Conservation (phyloP, 2,888 invertebrate species). For the Agriotes lineatus region DNA sequence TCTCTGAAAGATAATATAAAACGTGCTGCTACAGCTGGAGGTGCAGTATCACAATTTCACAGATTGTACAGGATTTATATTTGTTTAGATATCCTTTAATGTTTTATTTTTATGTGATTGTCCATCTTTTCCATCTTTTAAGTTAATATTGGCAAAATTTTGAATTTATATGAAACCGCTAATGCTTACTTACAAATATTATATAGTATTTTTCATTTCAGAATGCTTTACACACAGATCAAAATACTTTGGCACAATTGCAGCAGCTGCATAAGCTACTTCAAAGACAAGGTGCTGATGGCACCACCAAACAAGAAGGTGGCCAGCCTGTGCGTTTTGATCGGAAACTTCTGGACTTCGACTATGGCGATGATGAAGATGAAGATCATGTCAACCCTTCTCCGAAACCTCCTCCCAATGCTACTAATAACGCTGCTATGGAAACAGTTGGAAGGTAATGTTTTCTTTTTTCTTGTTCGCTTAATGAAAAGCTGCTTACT, state of each 20-base stretch:
- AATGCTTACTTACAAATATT: too few species aligned
- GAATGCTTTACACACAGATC: conserved; percentile 53
- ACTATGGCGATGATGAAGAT: conserved; percentile 94
- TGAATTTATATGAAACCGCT: too few species aligned
- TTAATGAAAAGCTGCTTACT: too few species aligned
- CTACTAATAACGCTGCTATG: conserved; percentile 44
- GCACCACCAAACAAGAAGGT: conserved; percentile 60
- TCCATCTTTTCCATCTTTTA: too few species aligned
- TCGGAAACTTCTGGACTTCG: conserved; percentile 88
- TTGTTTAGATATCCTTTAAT: too few species aligned
- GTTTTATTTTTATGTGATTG: too few species aligned
- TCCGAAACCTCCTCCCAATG: conserved; percentile 61
- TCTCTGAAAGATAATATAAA: too few species aligned
- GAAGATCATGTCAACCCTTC: conserved; percentile 69
- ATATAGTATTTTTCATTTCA: conserved; percentile 48
- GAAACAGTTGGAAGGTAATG: conserved; percentile 53
- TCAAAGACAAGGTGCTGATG: conserved; percentile 58
- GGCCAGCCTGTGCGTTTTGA: conserved; percentile 77
- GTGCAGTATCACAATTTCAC: too few species aligned
- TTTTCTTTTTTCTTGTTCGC: too few species aligned
- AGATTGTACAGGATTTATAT: too few species aligned
- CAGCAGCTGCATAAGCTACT: conserved; percentile 75
- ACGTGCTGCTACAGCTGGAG: too few species aligned
- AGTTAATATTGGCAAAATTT: too few species aligned
- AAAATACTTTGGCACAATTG: conserved; percentile 68